Evolutionary conservation across 2,888 invertebrate species (phyloP).

Genomic region (Cheilosia grossa): DNA sequence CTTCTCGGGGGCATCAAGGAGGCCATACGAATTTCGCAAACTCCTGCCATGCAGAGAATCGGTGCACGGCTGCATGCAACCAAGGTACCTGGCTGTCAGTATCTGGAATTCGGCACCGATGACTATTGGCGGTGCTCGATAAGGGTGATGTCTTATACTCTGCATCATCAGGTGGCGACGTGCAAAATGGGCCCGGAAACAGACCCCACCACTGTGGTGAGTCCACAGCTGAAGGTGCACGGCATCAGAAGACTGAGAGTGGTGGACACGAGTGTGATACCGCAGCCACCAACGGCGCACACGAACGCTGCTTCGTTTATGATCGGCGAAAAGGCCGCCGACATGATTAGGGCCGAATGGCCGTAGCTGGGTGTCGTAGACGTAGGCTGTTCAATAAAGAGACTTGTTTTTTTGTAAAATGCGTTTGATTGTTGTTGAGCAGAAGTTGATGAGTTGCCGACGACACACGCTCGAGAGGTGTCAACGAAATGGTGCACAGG

Average conservation of each 20-base stretch:
- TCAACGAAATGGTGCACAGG: no score
- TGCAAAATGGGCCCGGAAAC: constrained; percentile 88
- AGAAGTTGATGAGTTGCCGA: no score
- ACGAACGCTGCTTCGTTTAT: constrained; percentile 88
- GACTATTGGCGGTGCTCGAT: constrained; percentile 89
- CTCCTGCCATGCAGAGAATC: constrained; percentile 85
- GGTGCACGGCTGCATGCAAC: constrained; percentile 85
- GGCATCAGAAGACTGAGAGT: constrained; percentile 86
- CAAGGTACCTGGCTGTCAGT: constrained; percentile 84
- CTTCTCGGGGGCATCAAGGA: constrained; percentile 86
- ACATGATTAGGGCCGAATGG: constrained; percentile 86
- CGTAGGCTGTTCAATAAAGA: not conserved
- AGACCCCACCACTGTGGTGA: constrained; percentile 87
- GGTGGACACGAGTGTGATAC: constrained; percentile 88
- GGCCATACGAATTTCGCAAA: constrained; percentile 85
- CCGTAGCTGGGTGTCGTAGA: not conserved
- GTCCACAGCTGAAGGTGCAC: constrained; percentile 86
- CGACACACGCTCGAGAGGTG: no score
- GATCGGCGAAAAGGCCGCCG: constrained; percentile 89
- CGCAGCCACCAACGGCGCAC: constrained; percentile 87
- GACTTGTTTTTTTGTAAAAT: not conserved
- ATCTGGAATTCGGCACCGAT: constrained; percentile 85
- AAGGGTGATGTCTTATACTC: constrained; percentile 85
- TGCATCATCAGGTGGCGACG: constrained; percentile 88
- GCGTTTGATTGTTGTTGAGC: no score